phyloP scores from a whole-genome alignment of 2,888 invertebrate genomes.

The Steinernema scapterisci region DNA sequence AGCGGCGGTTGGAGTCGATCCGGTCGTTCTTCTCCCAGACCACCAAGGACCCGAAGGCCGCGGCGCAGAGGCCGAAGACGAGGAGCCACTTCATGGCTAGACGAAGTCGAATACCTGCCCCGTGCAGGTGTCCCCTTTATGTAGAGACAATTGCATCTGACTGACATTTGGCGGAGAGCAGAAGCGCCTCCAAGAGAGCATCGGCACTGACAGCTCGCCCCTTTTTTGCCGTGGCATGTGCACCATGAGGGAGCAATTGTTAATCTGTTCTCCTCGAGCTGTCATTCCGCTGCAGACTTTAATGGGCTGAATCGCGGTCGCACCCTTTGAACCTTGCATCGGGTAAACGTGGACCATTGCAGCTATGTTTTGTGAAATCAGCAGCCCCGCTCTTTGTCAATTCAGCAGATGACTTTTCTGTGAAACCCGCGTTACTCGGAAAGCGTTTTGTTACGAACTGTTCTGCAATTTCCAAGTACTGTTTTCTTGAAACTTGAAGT shows the following conservation, averaged over 20 bases:
- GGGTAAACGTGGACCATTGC: too few relatives aligned
- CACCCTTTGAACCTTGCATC: too few relatives aligned
- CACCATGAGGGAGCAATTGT: not conserved
- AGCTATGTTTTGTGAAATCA: not conserved
- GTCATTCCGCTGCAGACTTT: not conserved
- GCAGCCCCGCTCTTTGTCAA: too few relatives aligned
- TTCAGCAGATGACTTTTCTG: too few relatives aligned
- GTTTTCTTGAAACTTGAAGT: too few relatives aligned
- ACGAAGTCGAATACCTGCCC: not conserved
- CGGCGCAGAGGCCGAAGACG: not conserved
- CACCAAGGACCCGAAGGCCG: not conserved
- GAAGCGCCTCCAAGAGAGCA: not conserved
- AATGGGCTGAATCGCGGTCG: not conserved
- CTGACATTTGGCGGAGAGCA: not conserved
- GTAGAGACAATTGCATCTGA: not conserved
- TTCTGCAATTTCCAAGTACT: too few relatives aligned
- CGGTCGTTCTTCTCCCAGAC: not conserved
- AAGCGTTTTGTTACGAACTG: too few relatives aligned
- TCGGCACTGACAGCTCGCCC: not conserved
- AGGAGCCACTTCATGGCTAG: not conserved
- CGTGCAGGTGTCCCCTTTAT: not conserved
- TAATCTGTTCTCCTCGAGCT: not conserved
- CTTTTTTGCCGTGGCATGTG: not conserved
- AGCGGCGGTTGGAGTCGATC: not conserved
- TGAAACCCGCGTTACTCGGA: too few relatives aligned